Conservation (phyloP, 1,140 invertebrate genomes). For the Calephelis nemesis region DNA sequence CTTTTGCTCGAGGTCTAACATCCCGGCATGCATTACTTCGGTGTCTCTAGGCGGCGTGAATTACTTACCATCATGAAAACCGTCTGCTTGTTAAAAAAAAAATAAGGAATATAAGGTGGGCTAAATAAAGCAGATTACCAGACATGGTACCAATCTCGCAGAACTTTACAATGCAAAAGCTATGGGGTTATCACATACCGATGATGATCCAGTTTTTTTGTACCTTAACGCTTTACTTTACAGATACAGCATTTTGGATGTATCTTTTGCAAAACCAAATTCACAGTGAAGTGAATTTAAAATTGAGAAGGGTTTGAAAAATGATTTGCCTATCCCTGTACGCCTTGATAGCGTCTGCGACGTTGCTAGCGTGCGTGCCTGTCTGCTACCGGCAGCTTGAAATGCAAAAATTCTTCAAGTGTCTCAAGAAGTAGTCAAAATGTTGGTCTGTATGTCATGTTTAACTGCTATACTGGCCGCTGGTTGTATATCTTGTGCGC, state of each 20-base stretch:
- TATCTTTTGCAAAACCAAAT: not conserved
- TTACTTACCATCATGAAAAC: no score
- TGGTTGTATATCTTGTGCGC: constrained; percentile 50
- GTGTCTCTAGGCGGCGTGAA: no score
- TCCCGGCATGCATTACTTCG: no score
- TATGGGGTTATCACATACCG: no score
- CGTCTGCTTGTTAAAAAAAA: no score
- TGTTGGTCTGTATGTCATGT: constrained; percentile 55
- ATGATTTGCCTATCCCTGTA: constrained; percentile 73
- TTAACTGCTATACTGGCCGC: constrained; percentile 47
- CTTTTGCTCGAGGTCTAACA: no score
- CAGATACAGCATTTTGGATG: not conserved
- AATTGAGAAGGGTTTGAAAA: constrained; percentile 24
- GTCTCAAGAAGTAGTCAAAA: constrained; percentile 48
- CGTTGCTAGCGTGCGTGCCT: constrained; percentile 61
- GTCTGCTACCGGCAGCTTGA: constrained; percentile 60
- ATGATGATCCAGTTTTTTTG: no score
- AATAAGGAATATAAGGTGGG: no score
- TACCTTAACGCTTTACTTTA: not conserved
- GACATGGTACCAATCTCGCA: no score
- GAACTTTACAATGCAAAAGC: no score
- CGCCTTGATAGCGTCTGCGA: constrained; percentile 60
- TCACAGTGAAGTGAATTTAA: constrained; percentile 3
- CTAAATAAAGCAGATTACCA: no score
- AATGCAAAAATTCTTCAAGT: constrained; percentile 58